Evolutionary conservation across 2,888 invertebrate species (phyloP).

Genomic region (Pristionchus fissidentatus): DNA sequence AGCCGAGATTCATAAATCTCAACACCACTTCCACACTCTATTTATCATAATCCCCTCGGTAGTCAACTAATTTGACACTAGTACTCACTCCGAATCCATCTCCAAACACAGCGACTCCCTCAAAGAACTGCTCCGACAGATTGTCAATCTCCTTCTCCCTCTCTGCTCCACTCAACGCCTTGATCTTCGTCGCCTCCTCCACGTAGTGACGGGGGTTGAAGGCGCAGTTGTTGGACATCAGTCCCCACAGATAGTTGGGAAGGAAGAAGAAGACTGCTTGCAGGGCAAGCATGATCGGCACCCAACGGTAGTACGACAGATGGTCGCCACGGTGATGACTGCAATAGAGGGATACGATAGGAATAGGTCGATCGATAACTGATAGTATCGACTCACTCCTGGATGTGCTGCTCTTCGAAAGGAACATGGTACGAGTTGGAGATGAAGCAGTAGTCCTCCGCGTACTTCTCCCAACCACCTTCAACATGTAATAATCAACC

Average conservation of each 20-base stretch:
- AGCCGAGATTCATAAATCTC: no score
- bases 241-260: slow-evolving; percentile 77
- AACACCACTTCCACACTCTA: no score
- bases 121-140: slow-evolving; percentile 63
- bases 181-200: slow-evolving; percentile 52
- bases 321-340: slow-evolving; percentile 56
- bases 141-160: slow-evolving; percentile 60
- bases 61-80: no score
- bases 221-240: slow-evolving; percentile 68
- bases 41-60: no score
- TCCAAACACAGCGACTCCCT: slow-evolving; percentile 59
- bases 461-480: slow-evolving; percentile 62
- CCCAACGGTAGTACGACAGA: slow-evolving; percentile 69
- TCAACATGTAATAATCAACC: slow-evolving; percentile 8
- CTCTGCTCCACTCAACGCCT: slow-evolving; percentile 55
- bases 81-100: slow-evolving; percentile 44
- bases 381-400: background rate
- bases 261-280: slow-evolving; percentile 77
- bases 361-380: background rate
- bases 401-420: slow-evolving; percentile 54
- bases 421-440: slow-evolving; percentile 68
- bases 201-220: slow-evolving; percentile 54
- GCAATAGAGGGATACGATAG: background rate
- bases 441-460: slow-evolving; percentile 69
- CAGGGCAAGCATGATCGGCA: slow-evolving; percentile 75